phyloP scores from a whole-genome alignment of 2,888 invertebrate species.

The Platycheirus rosarum region DNA sequence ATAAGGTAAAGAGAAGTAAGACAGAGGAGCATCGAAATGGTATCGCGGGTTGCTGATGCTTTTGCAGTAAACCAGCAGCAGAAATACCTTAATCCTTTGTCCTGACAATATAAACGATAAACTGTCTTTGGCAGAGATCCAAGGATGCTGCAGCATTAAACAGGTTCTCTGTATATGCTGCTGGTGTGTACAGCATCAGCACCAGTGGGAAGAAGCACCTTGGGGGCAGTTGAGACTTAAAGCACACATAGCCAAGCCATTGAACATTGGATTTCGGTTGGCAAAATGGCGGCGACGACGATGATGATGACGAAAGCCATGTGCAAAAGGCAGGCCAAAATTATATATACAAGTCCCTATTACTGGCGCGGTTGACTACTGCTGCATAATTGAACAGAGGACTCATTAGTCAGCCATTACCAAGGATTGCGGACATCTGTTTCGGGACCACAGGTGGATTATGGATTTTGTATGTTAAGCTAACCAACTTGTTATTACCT shows the following conservation, averaged over 20 bases:
- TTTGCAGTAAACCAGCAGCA: constrained; percentile 52
- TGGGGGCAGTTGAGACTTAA: constrained; percentile 49
- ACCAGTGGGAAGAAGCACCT: constrained; percentile 31
- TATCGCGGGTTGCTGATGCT: constrained; percentile 23
- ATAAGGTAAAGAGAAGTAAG: constrained; percentile 43
- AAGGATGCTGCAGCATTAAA: constrained; percentile 61
- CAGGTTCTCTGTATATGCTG: constrained; percentile 28
- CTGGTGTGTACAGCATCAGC: not conserved
- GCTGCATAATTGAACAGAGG: constrained; percentile 59
- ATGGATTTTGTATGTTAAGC: constrained; percentile 24
- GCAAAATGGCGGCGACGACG: constrained; percentile 6
- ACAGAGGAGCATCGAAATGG: constrained; percentile 37
- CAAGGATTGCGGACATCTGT: constrained; percentile 51
- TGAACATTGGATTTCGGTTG: constrained; percentile 45
- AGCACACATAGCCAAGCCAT: constrained; percentile 47
- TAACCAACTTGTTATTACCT: constrained; percentile 34
- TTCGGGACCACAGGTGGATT: constrained; percentile 56
- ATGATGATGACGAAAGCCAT: constrained; percentile 40
- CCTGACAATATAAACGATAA: constrained; percentile 56
- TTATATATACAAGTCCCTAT: not conserved
- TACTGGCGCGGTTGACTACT: constrained; percentile 31
- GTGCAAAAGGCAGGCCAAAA: constrained; percentile 1
- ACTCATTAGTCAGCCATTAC: constrained; percentile 62
- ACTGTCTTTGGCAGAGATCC: constrained; percentile 68
- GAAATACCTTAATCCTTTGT: constrained; percentile 66